Conservation (phyloP, 2,797 vertebrate genomes). For the Alosa sapidissima region DNA sequence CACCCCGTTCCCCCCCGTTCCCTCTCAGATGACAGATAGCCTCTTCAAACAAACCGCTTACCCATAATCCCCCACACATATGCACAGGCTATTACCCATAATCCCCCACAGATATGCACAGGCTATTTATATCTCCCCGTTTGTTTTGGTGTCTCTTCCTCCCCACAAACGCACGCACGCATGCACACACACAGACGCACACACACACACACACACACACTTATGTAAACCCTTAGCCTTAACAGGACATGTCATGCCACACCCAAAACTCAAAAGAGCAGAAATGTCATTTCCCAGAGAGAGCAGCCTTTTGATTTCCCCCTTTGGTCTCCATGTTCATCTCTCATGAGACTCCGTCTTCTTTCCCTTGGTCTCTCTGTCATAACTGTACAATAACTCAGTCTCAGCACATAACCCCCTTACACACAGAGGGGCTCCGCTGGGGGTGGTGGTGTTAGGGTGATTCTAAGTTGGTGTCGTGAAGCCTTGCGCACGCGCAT, state of each 20-base stretch:
- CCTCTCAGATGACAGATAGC: not conserved
- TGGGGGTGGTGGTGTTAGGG: no score
- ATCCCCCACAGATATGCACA: no score
- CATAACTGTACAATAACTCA: not conserved
- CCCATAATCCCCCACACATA: constrained; percentile 2
- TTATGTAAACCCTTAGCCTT: not conserved
- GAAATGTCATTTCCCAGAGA: no score
- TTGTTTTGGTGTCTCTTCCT: not conserved
- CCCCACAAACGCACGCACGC: no score
- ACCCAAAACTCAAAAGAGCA: no score
- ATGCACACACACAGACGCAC: no score
- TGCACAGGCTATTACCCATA: not conserved
- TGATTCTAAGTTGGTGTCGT: no score
- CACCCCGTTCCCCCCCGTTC: no score
- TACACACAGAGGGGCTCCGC: no score
- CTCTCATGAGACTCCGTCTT: not conserved
- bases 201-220: not conserved
- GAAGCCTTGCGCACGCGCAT: no score
- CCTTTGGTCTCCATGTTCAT: no score
- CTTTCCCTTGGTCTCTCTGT: not conserved
- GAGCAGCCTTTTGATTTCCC: no score
- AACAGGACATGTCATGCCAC: not conserved
- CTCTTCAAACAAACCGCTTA: not conserved
- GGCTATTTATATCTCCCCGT: not conserved
- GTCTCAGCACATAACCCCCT: not conserved